Evolutionary conservation across 2,797 vertebrate genomes (phyloP).

Genomic region (Menidia menidia): DNA sequence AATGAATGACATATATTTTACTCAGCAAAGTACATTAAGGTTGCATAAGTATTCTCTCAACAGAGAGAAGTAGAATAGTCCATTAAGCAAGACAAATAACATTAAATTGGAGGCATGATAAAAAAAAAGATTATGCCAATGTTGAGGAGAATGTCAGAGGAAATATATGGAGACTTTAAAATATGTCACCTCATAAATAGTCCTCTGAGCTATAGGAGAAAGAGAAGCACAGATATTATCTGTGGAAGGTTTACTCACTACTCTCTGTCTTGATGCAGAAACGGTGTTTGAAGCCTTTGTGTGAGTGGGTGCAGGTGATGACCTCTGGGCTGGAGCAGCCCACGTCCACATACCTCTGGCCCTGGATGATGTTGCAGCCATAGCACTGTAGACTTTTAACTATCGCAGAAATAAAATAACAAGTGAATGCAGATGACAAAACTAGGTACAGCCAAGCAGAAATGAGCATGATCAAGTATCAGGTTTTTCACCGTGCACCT

Average conservation of each 20-base stretch:
- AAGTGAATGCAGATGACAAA: not conserved
- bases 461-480: not conserved
- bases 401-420: constrained; percentile 54
- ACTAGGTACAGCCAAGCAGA: not conserved
- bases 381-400: constrained; percentile 90
- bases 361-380: constrained; percentile 91
- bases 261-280: constrained; percentile 89
- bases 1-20: constrained; percentile 63
- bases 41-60: constrained; percentile 61
- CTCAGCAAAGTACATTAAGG: constrained; percentile 59
- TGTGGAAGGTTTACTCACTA: constrained; percentile 76
- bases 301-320: constrained; percentile 89
- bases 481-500: not conserved
- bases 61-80: constrained; percentile 54
- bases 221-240: constrained; percentile 6
- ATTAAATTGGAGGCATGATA: constrained; percentile 64
- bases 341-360: constrained; percentile 87
- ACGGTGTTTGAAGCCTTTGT: constrained; percentile 87
- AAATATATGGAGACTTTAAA: constrained; percentile 52
- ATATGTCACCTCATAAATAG: constrained; percentile 43
- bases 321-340: constrained; percentile 91
- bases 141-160: constrained; percentile 46
- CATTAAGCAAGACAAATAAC: constrained; percentile 50
- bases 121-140: constrained; percentile 56
- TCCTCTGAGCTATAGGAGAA: constrained; percentile 22